A percentile compares a stretch with the other conserved stretches of the same genome.
Conservation (phyloP, 2,113 vertebrate species). For the Pavo muticus region DNA sequence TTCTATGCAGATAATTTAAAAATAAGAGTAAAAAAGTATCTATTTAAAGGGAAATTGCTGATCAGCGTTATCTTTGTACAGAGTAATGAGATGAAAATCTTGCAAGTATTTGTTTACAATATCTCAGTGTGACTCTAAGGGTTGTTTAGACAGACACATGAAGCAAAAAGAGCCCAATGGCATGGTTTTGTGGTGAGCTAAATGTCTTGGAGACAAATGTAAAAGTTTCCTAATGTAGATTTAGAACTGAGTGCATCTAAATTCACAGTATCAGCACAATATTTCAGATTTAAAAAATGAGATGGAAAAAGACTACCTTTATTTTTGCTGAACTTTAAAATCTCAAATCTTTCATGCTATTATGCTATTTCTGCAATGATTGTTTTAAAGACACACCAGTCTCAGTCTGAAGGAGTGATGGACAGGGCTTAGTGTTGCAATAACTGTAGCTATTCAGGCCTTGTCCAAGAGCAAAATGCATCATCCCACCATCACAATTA, state of each 20-base stretch:
- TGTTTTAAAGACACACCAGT: background rate
- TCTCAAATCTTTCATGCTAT: background rate
- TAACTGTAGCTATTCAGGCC: background rate
- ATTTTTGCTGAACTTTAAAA: background rate
- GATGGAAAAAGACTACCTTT: background rate
- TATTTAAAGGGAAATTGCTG: background rate
- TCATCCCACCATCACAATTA: background rate
- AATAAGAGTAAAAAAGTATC: background rate
- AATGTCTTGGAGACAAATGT: background rate
- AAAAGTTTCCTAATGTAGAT: background rate
- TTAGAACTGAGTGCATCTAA: background rate
- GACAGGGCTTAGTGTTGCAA: background rate
- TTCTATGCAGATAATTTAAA: background rate
- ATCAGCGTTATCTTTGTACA: background rate
- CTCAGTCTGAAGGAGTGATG: background rate
- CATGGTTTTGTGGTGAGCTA: background rate
- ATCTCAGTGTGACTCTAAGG: background rate
- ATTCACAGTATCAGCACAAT: conserved; percentile 3
- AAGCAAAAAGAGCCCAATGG: background rate
- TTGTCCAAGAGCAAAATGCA: background rate
- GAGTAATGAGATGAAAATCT: background rate
- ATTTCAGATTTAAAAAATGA: background rate
- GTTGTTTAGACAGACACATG: background rate
- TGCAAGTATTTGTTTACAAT: background rate
- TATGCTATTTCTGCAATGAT: background rate